Base-by-base conservation (phyloP, 2,113 vertebrate genomes). In the Oncorhynchus mykiss region DNA sequence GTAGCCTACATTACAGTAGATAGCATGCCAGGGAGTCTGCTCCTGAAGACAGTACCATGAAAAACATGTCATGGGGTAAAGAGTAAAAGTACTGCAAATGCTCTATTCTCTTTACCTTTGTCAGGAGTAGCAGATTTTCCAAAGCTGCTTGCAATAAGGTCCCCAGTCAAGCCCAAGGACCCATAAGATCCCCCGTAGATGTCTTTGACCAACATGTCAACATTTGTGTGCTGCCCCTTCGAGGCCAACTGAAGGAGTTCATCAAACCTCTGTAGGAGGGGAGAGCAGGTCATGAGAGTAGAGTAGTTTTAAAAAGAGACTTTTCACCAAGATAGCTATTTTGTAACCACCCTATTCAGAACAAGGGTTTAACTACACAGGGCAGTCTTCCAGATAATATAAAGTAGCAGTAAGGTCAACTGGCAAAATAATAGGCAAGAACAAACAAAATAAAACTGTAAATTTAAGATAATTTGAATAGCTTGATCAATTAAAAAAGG, bases 141-240 rank as follows among this genome's bases (percentile, higher is more conserved):
- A 8, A 99, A 99, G 87, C 98, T 99, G 89, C 97, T 99, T 0
- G 98, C 98, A 3, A 99, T 99, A 51, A 99, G 95, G 75, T 95
- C 96, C 20, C 97, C 97, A 1, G 97, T 97, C 64, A 99, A 87
- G 16, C 98, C 97, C 83, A 99, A 89, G 13, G 92, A 96, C 60
- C 95, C 95, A 69, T 94, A 97, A n/a, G 96, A 96, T 0, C 98
- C 98, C 18, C 98, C 98, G 0, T 99, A 99, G 73, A 99, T 95
- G 39, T 99, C 98, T 82, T 95, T 97, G 79, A 99, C 98, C 79
- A 99, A 93, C 98, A 99, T 99, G 86, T 99, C 98, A 1, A 99
- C 97, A 1, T 93, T 98, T 2, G 95, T 91, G 80, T 99, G 98
- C 83, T 97, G 97, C 39, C 98, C 98, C 86, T 91, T 95, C 0